Base-by-base conservation (phyloP, 2,797 vertebrate genomes). In the Sebastiscus tertius region DNA sequence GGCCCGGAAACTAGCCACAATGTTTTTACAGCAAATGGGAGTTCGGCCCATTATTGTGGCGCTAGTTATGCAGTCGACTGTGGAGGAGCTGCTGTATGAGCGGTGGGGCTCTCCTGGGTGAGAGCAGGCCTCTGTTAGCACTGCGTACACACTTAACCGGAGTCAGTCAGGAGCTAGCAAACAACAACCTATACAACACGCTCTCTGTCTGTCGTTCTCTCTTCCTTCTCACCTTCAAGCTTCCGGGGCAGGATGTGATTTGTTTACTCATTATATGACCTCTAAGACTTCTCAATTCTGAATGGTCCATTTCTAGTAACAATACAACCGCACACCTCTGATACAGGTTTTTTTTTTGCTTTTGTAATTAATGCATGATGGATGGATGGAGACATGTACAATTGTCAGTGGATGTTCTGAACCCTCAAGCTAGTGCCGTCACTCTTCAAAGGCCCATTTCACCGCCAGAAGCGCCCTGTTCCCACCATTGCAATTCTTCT, bases 81-180 rank as follows among this genome's bases (percentile, higher is more conserved):
- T 62, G 58, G 33, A 65, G 34, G 39, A 72, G 46, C 52, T 60
- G 63, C 54, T 56, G 42, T 34, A 8, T 42, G 29, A 74, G 46
- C 2, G 31, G 24, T 4, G 8, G 54, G 27, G 64, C n/a, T 75
- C 56, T 63, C 24, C 11, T 18, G 18, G 36, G 31, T 75, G 59
- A 60, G 66, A 64, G 75, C 42, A n/a, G 20, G 52, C 69, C 42
- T 80, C 79, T 73, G 62, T 79, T 81, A 58, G 58, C 65, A 13
- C 62, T 65, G 72, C 14, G 18, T 46, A 58, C 61, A 75, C 72
- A 80, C 77, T 70, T 67, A 27, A 61, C 22, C 5, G 14, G 69
- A 72, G 39, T 78, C 64, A 77, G 29, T 54, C 33, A 71, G 71
- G 22, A 74, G 49, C 20, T 29, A 31, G 34, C 55, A 74, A 76